A percentile compares a stretch with the other conserved stretches of the same genome.
Evolutionary conservation across 2,888 invertebrate genomes (phyloP).

Genomic region (Cephus rjabovi): DNA sequence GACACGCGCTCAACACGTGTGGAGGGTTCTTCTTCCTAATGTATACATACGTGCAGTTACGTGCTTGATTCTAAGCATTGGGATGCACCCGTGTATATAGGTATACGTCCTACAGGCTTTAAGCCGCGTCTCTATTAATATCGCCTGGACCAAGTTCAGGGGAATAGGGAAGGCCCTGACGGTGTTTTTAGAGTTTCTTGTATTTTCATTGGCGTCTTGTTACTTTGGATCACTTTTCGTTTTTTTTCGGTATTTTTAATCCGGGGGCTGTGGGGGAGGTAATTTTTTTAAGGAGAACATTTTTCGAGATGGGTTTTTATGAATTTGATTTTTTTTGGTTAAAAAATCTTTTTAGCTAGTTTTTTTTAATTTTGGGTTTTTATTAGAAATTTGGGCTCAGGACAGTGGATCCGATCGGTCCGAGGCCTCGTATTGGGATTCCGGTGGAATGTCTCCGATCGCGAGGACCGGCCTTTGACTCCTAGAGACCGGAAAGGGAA

Average conservation of each 20-base stretch:
- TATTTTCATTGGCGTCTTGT: constrained; percentile 25
- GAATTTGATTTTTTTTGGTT: background rate
- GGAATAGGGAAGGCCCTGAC: constrained; percentile 44
- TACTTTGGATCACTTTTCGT: background rate
- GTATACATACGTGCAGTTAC: background rate
- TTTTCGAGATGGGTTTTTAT: background rate
- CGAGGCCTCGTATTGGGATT: no score
- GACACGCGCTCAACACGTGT: background rate
- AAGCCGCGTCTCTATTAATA: constrained; percentile 47
- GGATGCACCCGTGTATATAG: constrained; percentile 33
- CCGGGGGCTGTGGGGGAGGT: background rate
- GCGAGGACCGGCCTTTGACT: background rate
- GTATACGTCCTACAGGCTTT: constrained; percentile 1
- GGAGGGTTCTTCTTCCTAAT: background rate
- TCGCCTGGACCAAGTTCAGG: constrained; percentile 57
- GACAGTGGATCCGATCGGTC: no score
- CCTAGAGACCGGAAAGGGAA: constrained; percentile 47
- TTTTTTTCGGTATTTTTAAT: background rate
- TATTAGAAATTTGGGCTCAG: background rate
- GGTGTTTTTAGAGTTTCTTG: constrained; percentile 54
- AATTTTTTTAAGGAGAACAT: no score
- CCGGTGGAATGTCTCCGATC: background rate
- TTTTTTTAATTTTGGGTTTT: no score
- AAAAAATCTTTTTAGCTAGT: background rate
- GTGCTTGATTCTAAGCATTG: constrained; percentile 34